Percentiles rank a stretch among this genome's conserved stretches.
These are phyloP conservation scores for Agriopis leucophaearia DNA, from an alignment of 2,888 invertebrate genomes.

Conservation along the genomic window DNA sequence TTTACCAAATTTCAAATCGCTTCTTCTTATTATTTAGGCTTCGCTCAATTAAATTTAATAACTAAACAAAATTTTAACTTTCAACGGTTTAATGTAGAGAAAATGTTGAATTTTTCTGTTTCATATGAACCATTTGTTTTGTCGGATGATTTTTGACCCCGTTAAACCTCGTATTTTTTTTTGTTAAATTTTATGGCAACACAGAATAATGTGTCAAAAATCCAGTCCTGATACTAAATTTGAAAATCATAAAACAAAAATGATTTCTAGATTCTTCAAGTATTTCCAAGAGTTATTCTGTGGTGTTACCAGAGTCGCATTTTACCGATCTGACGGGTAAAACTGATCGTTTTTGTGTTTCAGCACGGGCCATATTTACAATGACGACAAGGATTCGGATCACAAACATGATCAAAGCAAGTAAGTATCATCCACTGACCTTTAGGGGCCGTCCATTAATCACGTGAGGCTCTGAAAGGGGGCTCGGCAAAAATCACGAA, in stretches of 20 bases:
- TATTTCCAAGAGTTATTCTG: slow-evolving; percentile 41
- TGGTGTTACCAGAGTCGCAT: slow-evolving; percentile 49
- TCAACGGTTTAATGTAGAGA: slow-evolving; percentile 28
- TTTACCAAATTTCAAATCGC: slow-evolving; percentile 59
- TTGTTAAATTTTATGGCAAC: slow-evolving; percentile 55
- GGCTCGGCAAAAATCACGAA: too few species aligned
- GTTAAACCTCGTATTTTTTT: slow-evolving; percentile 53
- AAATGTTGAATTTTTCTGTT: slow-evolving; percentile 53
- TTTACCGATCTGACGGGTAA: slow-evolving; percentile 4
- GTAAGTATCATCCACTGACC: slow-evolving; percentile 61
- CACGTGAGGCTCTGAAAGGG: too few species aligned
- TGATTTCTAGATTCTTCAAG: too few species aligned
- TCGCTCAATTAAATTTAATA: slow-evolving; percentile 62
- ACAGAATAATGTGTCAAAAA: slow-evolving; percentile 54
- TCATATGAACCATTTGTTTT: slow-evolving; percentile 61
- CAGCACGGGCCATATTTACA: slow-evolving; percentile 81
- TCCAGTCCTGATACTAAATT: not conserved
- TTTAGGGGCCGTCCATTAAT: too few species aligned
- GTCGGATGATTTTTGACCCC: slow-evolving; percentile 74
- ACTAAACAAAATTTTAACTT: slow-evolving; percentile 25
- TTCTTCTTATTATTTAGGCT: slow-evolving; percentile 84
- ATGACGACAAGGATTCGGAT: slow-evolving; percentile 82
- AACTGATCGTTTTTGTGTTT: slow-evolving; percentile 52
- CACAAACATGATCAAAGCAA: slow-evolving; percentile 85
- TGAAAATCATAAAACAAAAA: not conserved